Percentiles rank a stretch among this genome's conserved stretches.
These are phyloP conservation scores for Zosterops lateralis DNA, from an alignment of 2,113 vertebrate genomes.

Conservation along the genomic window DNA sequence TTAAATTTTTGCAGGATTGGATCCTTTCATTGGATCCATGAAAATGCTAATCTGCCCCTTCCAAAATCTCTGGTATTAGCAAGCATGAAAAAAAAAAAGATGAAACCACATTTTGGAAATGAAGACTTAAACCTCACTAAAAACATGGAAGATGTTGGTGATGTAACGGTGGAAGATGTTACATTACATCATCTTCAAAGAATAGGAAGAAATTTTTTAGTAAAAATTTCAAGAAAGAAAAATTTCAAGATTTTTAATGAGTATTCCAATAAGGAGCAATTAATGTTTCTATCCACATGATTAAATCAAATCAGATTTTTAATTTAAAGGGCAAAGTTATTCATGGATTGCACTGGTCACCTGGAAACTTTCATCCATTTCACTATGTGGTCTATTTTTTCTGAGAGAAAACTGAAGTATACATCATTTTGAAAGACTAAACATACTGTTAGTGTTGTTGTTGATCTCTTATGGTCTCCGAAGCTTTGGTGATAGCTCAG, in stretches of 20 bases:
- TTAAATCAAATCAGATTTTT: background rate
- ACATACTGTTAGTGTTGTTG: background rate
- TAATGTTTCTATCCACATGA: background rate
- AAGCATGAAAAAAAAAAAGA: background rate
- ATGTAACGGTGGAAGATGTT: background rate
- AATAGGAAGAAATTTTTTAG: background rate
- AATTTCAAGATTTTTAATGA: background rate
- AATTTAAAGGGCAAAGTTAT: background rate
- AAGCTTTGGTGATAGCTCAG: background rate
- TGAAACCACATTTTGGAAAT: background rate
- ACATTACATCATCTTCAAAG: background rate
- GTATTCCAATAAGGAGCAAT: background rate
- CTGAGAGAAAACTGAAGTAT: background rate
- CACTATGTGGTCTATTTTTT: background rate
- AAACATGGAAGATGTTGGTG: background rate
- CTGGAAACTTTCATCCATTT: background rate
- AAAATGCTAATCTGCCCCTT: background rate
- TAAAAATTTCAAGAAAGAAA: background rate
- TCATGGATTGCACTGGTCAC: background rate
- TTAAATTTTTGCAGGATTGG: background rate
- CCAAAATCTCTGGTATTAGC: background rate
- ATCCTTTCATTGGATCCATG: background rate
- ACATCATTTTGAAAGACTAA: background rate
- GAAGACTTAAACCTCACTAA: background rate
- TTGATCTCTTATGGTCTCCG: background rate